Percentiles rank a stretch among this genome's conserved stretches.
Evolutionary conservation across 2,797 vertebrate species (phyloP).

Genomic region (Danio albolineatus): DNA sequence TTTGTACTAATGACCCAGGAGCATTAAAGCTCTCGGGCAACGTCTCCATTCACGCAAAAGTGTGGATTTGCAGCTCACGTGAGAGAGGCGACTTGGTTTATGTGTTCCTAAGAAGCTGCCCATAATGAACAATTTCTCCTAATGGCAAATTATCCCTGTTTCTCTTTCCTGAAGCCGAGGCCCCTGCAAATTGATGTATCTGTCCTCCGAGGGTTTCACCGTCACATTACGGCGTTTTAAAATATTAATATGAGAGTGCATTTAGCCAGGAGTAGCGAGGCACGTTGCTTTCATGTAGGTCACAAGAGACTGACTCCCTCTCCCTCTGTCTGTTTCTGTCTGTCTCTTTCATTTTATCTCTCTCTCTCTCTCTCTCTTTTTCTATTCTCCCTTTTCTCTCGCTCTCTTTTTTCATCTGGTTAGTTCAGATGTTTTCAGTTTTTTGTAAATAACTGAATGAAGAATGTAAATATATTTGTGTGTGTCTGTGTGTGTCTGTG

Average conservation of each 20-base stretch:
- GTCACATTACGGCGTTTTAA: constrained; percentile 99
- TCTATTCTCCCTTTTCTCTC: constrained; percentile 58
- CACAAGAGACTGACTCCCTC: constrained; percentile 91
- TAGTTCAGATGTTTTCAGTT: background rate
- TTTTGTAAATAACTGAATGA: too few relatives aligned
- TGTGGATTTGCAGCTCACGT: constrained; percentile 91
- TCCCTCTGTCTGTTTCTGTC: constrained; percentile 71
- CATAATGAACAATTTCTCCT: constrained; percentile 92
- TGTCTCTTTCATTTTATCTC: constrained; percentile 59
- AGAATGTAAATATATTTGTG: background rate
- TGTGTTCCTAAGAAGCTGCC: constrained; percentile 85
- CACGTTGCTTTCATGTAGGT: constrained; percentile 88
- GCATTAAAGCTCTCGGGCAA: constrained; percentile 86
- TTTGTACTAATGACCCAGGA: constrained; percentile 89
- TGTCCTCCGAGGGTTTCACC: constrained; percentile 91
- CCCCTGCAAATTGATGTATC: constrained; percentile 95
- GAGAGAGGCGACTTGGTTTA: constrained; percentile 87
- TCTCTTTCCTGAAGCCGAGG: constrained; percentile 91
- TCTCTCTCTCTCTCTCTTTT: constrained; percentile 59
- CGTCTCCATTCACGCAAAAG: constrained; percentile 85
- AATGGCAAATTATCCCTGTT: constrained; percentile 93
- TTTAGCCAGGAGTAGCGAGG: constrained; percentile 95
- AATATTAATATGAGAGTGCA: constrained; percentile 99
- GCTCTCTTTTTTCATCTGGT: background rate
- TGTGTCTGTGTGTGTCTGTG: background rate